A percentile compares a stretch with the other conserved stretches of the same genome.
phyloP scores from a whole-genome alignment of 2,797 vertebrate species.

The Mus minutoides region DNA sequence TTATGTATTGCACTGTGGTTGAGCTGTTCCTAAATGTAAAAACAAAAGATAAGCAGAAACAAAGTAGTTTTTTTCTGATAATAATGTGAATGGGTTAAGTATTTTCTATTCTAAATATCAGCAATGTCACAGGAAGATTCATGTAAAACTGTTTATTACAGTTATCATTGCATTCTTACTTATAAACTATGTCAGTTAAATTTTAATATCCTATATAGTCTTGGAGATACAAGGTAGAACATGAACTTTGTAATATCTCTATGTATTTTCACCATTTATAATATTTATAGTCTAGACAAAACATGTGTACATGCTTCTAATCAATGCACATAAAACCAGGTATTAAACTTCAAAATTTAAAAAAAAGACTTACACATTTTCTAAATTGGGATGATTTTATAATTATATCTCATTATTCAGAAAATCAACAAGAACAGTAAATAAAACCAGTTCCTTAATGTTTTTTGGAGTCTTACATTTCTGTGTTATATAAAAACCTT shows the following conservation, averaged over 20 bases:
- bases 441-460: slow-evolving; percentile 70
- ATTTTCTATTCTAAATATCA: slow-evolving; percentile 77
- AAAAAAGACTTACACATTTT: slow-evolving; percentile 81
- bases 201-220: slow-evolving; percentile 79
- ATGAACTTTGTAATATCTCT: slow-evolving; percentile 86
- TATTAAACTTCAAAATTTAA: slow-evolving; percentile 82
- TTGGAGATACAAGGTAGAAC: slow-evolving; percentile 80
- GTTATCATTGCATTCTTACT: slow-evolving; percentile 86
- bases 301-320: slow-evolving; percentile 76
- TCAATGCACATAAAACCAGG: slow-evolving; percentile 84
- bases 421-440: slow-evolving; percentile 64
- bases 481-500: slow-evolving; percentile 60
- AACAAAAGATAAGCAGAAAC: background rate
- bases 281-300: slow-evolving; percentile 76
- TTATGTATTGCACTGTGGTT: slow-evolving; percentile 16
- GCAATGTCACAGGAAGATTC: slow-evolving; percentile 81
- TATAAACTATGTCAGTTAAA: slow-evolving; percentile 76
- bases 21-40: slow-evolving; percentile 31
- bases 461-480: slow-evolving; percentile 8
- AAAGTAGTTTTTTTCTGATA: slow-evolving; percentile 52
- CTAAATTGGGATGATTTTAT: slow-evolving; percentile 76
- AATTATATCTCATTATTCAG: slow-evolving; percentile 65
- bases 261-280: slow-evolving; percentile 82
- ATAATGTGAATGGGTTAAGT: slow-evolving; percentile 70
- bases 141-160: slow-evolving; percentile 84